Percentiles rank a stretch among this genome's conserved stretches.
These are phyloP conservation scores for Mormyrus iriodes DNA, from an alignment of 2,113 vertebrate species.

Conservation along the genomic window DNA sequence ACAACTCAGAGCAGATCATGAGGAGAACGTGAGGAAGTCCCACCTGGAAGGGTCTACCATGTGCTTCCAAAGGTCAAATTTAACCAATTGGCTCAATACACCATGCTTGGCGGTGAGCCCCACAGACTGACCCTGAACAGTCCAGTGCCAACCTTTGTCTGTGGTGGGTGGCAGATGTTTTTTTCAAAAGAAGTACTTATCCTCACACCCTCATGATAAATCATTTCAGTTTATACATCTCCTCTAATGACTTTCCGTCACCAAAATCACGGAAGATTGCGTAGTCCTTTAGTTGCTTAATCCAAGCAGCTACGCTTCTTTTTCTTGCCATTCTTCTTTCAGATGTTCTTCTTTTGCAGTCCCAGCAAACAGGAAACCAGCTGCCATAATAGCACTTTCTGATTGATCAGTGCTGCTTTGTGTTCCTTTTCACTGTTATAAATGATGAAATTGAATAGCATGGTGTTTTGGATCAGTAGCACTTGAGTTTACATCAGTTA, in stretches of 20 bases:
- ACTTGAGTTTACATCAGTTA: not conserved
- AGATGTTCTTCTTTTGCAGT: not conserved
- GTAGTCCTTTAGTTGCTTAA: not conserved
- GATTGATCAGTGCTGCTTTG: not conserved
- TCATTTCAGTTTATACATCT: not conserved
- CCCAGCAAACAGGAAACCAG: not conserved
- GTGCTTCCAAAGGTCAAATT: not conserved
- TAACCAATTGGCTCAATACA: not conserved
- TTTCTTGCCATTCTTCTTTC: not conserved
- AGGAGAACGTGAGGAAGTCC: not conserved
- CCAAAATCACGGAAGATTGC: not conserved
- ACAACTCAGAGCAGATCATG: not conserved
- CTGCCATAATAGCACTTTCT: not conserved
- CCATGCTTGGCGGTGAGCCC: not conserved
- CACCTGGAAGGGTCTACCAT: not conserved
- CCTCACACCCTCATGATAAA: not conserved
- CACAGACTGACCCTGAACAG: not conserved
- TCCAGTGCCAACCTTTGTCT: not conserved
- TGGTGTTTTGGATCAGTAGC: not conserved
- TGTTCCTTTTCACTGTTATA: not conserved
- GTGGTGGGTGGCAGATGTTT: not conserved
- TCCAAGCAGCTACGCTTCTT: not conserved
- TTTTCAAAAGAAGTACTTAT: not conserved
- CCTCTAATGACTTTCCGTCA: not conserved
- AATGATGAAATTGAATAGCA: not conserved